These are phyloP conservation scores for Fulica atra DNA, from an alignment of 2,113 vertebrate genomes.

Conservation along the genomic window DNA sequence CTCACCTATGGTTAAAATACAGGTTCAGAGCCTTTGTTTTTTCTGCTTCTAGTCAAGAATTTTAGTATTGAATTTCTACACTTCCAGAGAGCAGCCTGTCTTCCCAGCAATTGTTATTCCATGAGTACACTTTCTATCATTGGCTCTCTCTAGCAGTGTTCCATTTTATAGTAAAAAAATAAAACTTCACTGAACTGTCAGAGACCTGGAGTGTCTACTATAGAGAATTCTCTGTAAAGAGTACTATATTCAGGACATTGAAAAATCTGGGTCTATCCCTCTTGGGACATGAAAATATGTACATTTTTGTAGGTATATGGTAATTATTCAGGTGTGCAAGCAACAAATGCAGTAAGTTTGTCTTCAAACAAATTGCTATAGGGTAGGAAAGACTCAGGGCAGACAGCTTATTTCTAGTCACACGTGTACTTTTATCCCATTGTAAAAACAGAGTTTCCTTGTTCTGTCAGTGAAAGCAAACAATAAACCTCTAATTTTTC, in stretches of 20 bases:
- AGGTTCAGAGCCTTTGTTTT: background rate
- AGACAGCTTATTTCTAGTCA: background rate
- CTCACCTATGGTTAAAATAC: background rate
- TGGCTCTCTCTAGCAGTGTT: background rate
- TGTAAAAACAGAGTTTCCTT: background rate
- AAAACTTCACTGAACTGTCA: background rate
- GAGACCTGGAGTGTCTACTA: background rate
- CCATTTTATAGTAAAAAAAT: background rate
- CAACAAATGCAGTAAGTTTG: background rate
- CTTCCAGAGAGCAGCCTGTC: background rate
- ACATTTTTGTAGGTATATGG: background rate
- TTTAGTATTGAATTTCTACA: background rate
- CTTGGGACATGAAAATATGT: background rate
- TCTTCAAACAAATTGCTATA: background rate
- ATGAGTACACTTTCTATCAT: background rate
- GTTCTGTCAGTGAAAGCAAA: background rate
- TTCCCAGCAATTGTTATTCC: background rate
- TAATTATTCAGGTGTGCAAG: background rate
- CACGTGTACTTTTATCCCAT: background rate
- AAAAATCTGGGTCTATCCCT: background rate
- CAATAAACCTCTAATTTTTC: background rate
- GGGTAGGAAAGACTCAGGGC: background rate
- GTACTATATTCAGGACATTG: background rate
- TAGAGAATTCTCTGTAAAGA: background rate
- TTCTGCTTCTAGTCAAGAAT: background rate